Base-by-base conservation (phyloP, 2,888 invertebrate species). In the Papilio gigon region DNA sequence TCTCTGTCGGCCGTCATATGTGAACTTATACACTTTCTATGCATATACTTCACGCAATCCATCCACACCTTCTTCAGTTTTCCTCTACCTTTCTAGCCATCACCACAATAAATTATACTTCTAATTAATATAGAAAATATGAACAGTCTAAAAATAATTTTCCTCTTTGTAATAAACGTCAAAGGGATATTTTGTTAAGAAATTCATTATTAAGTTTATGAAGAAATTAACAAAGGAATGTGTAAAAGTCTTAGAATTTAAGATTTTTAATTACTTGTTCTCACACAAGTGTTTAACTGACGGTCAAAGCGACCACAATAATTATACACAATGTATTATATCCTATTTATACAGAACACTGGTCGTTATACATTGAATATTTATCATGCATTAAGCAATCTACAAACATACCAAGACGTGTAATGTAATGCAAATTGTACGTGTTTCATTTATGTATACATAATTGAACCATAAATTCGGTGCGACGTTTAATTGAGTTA, bases 341-440 rank as follows among this genome's bases (percentile, higher is more conserved):
- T 56, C 11, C 30, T 56, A 30, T 30, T 56, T 30, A 56, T 17
- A 56, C 53, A 56, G 53, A 30, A 30, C n/a, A 30, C 9, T 56
- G 53, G 27, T 53, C 25, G 14, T 14, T 53, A 30, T 62, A 62
- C 27, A 62, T 33, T 63, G 56, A 65, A 65, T 65, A 65, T 65
- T 65, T 56, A 65, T 56, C 17, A 40, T n/a, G 44, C 42, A 65
- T 65, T 65, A 65, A 59, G 58, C 33, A 30, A 65, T 53, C 65
- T 59, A 42, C 25, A 22, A 25, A 59, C 59, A 65, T n/a, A 37
- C 17, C 14, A 30, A 65, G 65, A 33, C 27, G 47, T 35, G 58
- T 59, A 44, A 59, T 47, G 60, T 60, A 60, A 66, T 66, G 60
- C 37, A 66, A 66, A 66, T 66, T 60, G 37, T 60, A 59, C 33